Evolutionary conservation across 2,888 invertebrate genomes (phyloP).

Genomic region (Hyppa rectilinea): DNA sequence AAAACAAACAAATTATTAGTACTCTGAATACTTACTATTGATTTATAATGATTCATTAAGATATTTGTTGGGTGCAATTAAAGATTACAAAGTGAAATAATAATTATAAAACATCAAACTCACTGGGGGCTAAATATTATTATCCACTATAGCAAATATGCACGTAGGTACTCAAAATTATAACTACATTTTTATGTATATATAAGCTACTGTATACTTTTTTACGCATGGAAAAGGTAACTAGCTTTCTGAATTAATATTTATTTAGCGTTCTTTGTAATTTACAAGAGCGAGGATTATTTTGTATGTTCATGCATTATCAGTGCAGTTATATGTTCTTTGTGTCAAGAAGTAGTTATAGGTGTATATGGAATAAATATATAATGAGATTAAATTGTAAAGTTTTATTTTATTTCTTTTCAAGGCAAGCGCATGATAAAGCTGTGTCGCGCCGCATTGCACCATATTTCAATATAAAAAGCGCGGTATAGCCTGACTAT

Average conservation of each 20-base stretch:
- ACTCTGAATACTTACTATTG: conserved; percentile 28
- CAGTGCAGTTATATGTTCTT: conserved; percentile 76
- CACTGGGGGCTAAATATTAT: conserved; percentile 52
- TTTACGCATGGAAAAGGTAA: conserved; percentile 66
- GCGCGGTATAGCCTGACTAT: neutral
- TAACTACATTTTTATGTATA: conserved; percentile 64
- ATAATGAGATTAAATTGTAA: conserved; percentile 76
- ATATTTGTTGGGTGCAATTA: conserved; percentile 64
- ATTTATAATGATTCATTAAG: conserved; percentile 49
- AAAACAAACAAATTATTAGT: conserved; percentile 5
- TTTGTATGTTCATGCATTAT: conserved; percentile 68
- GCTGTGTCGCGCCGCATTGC: neutral
- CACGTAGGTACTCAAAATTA: conserved; percentile 66
- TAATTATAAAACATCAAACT: conserved; percentile 45
- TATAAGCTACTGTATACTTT: conserved; percentile 66
- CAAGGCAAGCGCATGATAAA: neutral
- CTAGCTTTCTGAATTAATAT: conserved; percentile 64
- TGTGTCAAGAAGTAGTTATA: conserved; percentile 87
- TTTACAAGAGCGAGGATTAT: conserved; percentile 60
- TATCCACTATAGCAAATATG: conserved; percentile 52
- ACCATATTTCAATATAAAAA: neutral
- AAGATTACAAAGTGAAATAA: conserved; percentile 47
- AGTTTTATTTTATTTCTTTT: conserved; percentile 58
- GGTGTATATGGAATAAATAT: conserved; percentile 89
- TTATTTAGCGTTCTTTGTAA: conserved; percentile 63